Base-by-base conservation (phyloP, 2,113 vertebrate species). In the Archilochus colubris region DNA sequence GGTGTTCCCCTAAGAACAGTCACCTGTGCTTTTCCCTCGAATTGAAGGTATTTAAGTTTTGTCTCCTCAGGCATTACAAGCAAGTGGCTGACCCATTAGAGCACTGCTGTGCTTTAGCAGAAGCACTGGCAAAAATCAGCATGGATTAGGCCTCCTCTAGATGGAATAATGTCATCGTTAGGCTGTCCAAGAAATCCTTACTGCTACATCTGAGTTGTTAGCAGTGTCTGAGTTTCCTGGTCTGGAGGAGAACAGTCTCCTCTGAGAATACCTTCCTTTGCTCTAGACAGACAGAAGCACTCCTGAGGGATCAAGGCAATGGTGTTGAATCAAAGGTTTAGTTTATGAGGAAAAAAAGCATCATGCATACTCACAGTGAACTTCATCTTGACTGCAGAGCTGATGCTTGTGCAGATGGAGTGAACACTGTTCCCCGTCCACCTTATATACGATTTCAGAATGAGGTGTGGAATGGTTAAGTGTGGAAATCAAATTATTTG, bases 331-430 rank as follows among this genome's bases (percentile, higher is more conserved):
- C 28, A 25, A 20, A 51, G 30, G 27, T 85, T 62, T 11, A 36
- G 44, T 25, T 30, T 8, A 3, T 12, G 70, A 62, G 50, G 57
- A 7, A 27, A 14, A 38, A 30, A 44, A 58, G 40, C 40, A 76
- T 51, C 69, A 30, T 8, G 50, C 44, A 86, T 94, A 94, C 96
- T 95, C 30, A 95, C 93, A 46, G 84, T 2, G 69, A 93, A 24
- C 27, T 92, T 80, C 91, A 96, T 95, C 84, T 74, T 95, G 93
- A 28, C 86, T 73, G 86, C 79, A 92, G 91, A 83, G 91, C 82
- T 66, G 77, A 57, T 58, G 72, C 83, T 83, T 12, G 51, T 88
- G 83, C 72, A 82, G 93, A 54, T 33, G 11, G 58, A 43, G 19
- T 2, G 46, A 79, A 3, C 3, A 3, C 4, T 8, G 73, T 9